phyloP scores from a whole-genome alignment of 2,797 vertebrate species.

The Thaleichthys pacificus region DNA sequence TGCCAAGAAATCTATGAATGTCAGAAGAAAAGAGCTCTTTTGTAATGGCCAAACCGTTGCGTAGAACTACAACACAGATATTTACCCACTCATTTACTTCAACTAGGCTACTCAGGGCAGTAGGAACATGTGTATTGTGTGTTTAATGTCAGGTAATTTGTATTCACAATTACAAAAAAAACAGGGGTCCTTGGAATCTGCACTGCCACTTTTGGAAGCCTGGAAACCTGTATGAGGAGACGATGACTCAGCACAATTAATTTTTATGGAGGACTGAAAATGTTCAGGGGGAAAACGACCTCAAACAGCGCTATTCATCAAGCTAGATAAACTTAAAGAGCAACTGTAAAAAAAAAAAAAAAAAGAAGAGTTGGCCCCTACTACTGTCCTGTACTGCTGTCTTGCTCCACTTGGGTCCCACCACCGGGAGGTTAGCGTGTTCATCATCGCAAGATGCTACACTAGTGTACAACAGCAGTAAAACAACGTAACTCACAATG shows the following conservation, averaged over 20 bases:
- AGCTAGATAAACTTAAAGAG: not conserved
- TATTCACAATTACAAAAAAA: constrained; percentile 16
- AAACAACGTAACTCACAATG: too few relatives aligned
- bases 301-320: constrained; percentile 41
- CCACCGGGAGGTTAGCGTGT: too few relatives aligned
- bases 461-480: too few relatives aligned
- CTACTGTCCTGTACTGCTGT: too few relatives aligned
- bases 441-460: too few relatives aligned
- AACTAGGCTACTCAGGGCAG: constrained; percentile 28
- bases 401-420: too few relatives aligned
- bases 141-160: constrained; percentile 26
- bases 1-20: constrained; percentile 10
- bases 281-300: not conserved
- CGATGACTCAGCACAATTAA: constrained; percentile 36
- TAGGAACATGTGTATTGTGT: constrained; percentile 32
- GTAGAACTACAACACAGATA: not conserved
- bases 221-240: constrained; percentile 29
- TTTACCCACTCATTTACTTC: constrained; percentile 29
- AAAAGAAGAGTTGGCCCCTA: too few relatives aligned
- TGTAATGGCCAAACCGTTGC: constrained; percentile 5
- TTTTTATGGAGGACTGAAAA: constrained; percentile 19
- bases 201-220: constrained; percentile 4
- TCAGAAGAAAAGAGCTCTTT: constrained; percentile 5
- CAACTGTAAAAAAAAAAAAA: too few relatives aligned
- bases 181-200: constrained; percentile 25